Evolutionary conservation across 2,888 invertebrate species (phyloP), one percentile per base, ranked within the genome.

Genomic region (Eledone cirrhosa): DNA sequence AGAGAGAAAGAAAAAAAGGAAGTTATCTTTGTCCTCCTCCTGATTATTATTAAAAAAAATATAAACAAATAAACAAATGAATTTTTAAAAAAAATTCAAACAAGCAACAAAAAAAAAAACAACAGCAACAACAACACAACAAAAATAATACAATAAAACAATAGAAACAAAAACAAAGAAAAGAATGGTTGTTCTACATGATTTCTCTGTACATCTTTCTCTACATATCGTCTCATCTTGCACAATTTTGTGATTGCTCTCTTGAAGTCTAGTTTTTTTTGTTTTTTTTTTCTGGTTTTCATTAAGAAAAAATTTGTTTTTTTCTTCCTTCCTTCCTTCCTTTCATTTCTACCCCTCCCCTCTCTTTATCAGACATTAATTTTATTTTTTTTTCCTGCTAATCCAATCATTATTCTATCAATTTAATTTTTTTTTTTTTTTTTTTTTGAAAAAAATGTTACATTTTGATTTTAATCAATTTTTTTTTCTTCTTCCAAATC

Each of bases 141-240:
- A 41, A 41, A 41, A 41, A 41, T 41, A 41, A 63, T 13, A 63
- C 27, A 63, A 63, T 24, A 41, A 63, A 63, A 63, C 27, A 63
- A 63, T 24, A 24, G 27, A 63, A 63, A 24, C n/a, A 63, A 63
- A 63, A 24, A 14, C n/a, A 63, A 63, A 63, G 63, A 7, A 63
- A 63, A 27, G 27, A 63, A 63, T 76, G 76, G 76, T 76, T 76
- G 47, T 76, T 48, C 47, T 27, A 76, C 41, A 24, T 24, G 27
- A 16, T 48, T 47, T 76, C 48, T 29, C 29, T 48, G 29, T 48
- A 47, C 48, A 76, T 76, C 63, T 41, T 24, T 48, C 76, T 47
- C 48, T 48, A 76, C 76, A 76, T 48, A 76, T 76, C 76, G 48
- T 76, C 47, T 76, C 76, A 76, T 76, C 76, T 72, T 76, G 76